Evolutionary conservation across 2,797 vertebrate genomes (phyloP).

Genomic region (Diplodus sargus): DNA sequence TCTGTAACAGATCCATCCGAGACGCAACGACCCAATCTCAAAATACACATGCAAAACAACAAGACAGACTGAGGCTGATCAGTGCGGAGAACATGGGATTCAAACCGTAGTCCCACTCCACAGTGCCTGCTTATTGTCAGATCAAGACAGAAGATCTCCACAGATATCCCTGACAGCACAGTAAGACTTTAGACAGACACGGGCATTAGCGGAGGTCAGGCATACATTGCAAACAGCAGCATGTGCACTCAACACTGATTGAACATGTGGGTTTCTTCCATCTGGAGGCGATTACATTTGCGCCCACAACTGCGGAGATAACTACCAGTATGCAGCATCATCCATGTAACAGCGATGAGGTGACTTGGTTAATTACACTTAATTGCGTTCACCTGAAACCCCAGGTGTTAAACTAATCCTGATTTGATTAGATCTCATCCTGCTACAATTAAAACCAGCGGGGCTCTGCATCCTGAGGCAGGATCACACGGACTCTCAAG

Average conservation of each 20-base stretch:
- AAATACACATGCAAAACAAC: background rate
- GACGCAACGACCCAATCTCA: background rate
- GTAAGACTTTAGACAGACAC: background rate
- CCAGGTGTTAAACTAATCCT: constrained; percentile 55
- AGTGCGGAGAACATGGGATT: constrained; percentile 6
- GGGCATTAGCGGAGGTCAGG: background rate
- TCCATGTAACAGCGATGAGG: constrained; percentile 32
- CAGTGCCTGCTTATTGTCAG: background rate
- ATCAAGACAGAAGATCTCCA: constrained; percentile 1
- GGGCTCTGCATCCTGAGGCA: constrained; percentile 33
- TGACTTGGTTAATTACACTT: constrained; percentile 54
- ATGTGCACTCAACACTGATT: constrained; percentile 2
- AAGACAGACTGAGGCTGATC: background rate
- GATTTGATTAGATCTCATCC: constrained; percentile 52
- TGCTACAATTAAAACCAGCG: constrained; percentile 55
- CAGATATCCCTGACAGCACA: background rate
- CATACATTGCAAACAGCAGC: constrained; percentile 1
- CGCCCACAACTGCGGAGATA: background rate
- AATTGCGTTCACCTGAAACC: constrained; percentile 59
- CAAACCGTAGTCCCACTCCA: background rate
- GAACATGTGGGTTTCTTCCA: background rate
- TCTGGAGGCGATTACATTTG: constrained; percentile 17
- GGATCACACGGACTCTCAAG: constrained; percentile 28
- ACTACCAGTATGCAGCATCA: constrained; percentile 8
- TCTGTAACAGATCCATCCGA: background rate